These are phyloP conservation scores for Euwallacea similis DNA, from an alignment of 1,140 invertebrate genomes.

Conservation along the genomic window DNA sequence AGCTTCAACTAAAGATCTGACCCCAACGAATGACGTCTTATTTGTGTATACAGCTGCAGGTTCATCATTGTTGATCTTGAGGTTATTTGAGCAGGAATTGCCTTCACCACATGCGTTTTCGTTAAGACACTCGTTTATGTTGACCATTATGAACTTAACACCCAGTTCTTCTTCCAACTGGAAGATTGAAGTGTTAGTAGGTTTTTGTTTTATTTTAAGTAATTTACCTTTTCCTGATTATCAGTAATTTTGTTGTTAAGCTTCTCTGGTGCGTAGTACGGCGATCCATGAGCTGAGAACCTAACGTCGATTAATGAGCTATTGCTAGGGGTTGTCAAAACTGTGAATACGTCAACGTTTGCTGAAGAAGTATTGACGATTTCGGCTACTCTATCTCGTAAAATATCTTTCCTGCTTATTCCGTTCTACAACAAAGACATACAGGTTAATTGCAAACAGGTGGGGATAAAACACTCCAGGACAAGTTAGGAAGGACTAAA, in stretches of 20 bases:
- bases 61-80: conserved; percentile 67
- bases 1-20: conserved; percentile 76
- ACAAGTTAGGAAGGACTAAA: too few species aligned
- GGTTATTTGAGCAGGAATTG: conserved; percentile 71
- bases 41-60: conserved; percentile 85
- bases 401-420: conserved; percentile 72
- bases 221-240: conserved; percentile 62
- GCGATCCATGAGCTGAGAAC: conserved; percentile 89
- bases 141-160: conserved; percentile 76
- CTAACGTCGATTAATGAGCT: conserved; percentile 73
- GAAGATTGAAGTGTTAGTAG: conserved; percentile 23
- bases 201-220: background rate
- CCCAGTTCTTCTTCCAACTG: conserved; percentile 71
- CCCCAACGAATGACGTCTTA: conserved; percentile 85
- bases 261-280: conserved; percentile 84
- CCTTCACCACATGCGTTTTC: conserved; percentile 67
- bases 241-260: conserved; percentile 70
- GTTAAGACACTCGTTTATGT: conserved; percentile 83
- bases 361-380: conserved; percentile 74
- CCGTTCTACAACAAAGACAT: conserved; percentile 54
- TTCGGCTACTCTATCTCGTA: conserved; percentile 68
- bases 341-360: conserved; percentile 92
- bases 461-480: too few species aligned
- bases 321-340: conserved; percentile 69
- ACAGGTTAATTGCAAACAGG: too few species aligned